These are phyloP conservation scores for Strix aluco DNA, from an alignment of 2,113 vertebrate genomes.

Conservation along the genomic window DNA sequence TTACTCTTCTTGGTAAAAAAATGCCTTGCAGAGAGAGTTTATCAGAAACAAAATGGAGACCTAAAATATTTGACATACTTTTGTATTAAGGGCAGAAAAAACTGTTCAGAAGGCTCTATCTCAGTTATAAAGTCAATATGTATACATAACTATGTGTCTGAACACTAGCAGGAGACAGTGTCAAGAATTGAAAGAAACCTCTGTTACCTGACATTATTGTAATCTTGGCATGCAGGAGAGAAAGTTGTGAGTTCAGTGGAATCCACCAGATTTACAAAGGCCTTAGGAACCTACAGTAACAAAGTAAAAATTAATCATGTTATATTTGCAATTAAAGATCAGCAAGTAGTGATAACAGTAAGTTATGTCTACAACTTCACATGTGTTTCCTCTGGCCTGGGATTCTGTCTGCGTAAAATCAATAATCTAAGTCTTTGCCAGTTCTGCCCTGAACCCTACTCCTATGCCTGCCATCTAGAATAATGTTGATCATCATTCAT, in stretches of 20 bases:
- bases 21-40: neutral
- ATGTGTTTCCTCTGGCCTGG: neutral
- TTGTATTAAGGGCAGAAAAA: neutral
- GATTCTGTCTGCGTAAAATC: neutral
- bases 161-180: neutral
- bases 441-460: neutral
- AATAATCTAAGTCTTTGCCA: neutral
- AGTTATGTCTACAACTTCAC: accelerated
- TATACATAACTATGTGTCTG: neutral
- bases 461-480: neutral
- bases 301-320: neutral
- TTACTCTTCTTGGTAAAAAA: neutral
- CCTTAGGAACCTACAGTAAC: constrained; percentile 71
- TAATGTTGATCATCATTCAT: neutral
- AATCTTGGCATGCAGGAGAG: neutral
- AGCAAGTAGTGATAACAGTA: neutral
- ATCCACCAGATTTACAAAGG: constrained; percentile 77
- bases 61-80: neutral
- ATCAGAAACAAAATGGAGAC: neutral
- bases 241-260: constrained; percentile 30
- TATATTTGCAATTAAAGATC: neutral
- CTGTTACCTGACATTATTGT: constrained; percentile 61
- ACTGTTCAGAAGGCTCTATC: neutral
- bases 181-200: neutral
- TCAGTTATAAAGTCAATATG: neutral